Evolutionary conservation across 2,888 invertebrate species (phyloP).

Genomic region (Volucella zonaria): DNA sequence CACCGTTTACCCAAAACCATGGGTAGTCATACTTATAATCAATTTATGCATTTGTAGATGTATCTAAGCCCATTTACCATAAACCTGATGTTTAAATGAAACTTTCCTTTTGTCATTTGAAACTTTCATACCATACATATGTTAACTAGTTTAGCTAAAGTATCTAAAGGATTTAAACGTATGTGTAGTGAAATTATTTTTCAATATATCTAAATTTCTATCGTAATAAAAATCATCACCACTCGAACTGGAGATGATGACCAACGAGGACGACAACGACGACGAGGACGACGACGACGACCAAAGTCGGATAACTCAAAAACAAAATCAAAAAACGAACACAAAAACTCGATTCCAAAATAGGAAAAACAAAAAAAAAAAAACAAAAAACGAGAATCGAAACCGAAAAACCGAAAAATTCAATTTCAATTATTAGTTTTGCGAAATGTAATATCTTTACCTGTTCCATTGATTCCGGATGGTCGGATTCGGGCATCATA

Average conservation of each 20-base stretch:
- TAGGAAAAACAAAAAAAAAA: no score
- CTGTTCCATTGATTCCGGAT: conserved; percentile 96
- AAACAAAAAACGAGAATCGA: no score
- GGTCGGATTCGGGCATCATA: conserved; percentile 97
- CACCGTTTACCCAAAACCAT: conserved; percentile 2
- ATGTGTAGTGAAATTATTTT: no score
- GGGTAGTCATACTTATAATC: conserved; percentile 7
- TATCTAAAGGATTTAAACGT: background rate
- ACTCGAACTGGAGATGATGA: no score
- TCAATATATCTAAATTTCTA: no score
- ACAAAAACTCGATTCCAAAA: no score
- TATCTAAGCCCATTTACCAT: background rate
- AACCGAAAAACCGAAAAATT: background rate
- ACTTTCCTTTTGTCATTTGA: background rate
- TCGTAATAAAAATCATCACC: no score
- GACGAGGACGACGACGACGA: no score
- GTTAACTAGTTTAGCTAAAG: conserved; percentile 3
- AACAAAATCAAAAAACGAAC: background rate
- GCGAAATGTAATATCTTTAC: conserved; percentile 84
- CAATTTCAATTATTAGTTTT: conserved; percentile 32
- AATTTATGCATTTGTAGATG: background rate
- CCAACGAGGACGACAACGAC: no score
- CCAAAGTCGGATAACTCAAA: no score
- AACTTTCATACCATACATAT: background rate
- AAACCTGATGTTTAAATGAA: conserved; percentile 12